phyloP scores from a whole-genome alignment of 2,113 vertebrate species.

The Ceuthmochares aereus region DNA sequence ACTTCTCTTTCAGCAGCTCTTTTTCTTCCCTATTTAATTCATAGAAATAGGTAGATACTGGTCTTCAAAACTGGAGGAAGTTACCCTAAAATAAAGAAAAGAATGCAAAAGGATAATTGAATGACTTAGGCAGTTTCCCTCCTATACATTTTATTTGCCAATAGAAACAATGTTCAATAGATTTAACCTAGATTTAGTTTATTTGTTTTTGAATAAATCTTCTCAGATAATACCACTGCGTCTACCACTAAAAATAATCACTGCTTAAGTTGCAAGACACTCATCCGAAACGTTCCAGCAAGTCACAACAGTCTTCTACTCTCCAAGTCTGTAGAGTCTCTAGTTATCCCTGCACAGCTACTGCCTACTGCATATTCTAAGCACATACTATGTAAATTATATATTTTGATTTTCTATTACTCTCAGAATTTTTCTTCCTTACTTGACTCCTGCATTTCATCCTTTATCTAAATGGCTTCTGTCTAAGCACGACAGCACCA shows the following conservation, averaged over 20 bases:
- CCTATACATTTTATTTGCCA: not conserved
- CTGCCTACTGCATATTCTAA: not conserved
- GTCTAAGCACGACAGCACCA: not conserved
- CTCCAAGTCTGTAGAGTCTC: not conserved
- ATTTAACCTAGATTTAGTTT: not conserved
- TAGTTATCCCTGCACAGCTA: not conserved
- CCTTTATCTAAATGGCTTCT: not conserved
- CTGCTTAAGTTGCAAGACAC: not conserved
- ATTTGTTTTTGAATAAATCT: not conserved
- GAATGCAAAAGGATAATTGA: not conserved
- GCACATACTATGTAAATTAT: not conserved
- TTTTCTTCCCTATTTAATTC: not conserved
- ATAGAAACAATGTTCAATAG: not conserved
- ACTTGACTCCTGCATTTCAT: not conserved
- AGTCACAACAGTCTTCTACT: not conserved
- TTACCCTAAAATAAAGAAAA: not conserved
- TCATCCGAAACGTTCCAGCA: not conserved
- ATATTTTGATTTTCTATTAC: not conserved
- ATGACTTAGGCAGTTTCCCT: fast-evolving
- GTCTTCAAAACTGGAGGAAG: not conserved
- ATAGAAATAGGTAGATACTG: not conserved
- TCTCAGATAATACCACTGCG: not conserved
- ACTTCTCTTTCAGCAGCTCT: not conserved
- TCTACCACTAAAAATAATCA: not conserved
- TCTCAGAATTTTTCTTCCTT: not conserved